Conservation (phyloP, 2,888 invertebrate species). For the Tinea trinotella region DNA sequence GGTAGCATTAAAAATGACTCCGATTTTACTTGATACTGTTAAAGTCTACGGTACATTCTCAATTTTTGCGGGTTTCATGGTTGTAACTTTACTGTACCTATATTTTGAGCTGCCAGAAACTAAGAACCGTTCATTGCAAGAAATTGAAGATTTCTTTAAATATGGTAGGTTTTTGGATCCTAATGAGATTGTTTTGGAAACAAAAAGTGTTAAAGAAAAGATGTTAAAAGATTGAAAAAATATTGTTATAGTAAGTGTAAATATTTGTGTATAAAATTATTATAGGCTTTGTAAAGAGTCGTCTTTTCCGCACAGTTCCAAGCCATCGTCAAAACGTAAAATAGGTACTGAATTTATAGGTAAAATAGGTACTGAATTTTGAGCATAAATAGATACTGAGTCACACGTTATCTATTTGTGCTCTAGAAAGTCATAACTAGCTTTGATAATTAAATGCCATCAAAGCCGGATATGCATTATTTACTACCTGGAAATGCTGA, state of each 20-base stretch:
- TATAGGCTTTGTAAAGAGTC: no score
- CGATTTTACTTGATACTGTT: constrained; percentile 32
- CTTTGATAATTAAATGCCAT: no score
- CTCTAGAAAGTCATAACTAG: no score
- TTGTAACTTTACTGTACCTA: constrained; percentile 24
- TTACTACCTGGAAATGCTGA: no score
- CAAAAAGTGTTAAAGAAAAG: background rate
- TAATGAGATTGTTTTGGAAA: background rate
- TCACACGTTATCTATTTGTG: no score
- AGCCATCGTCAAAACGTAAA: no score
- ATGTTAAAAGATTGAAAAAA: background rate
- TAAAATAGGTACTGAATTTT: no score
- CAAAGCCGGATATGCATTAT: no score
- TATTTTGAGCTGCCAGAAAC: constrained; percentile 34
- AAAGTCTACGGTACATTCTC: constrained; percentile 45
- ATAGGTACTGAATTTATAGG: no score
- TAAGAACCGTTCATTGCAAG: constrained; percentile 32
- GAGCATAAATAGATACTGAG: no score
- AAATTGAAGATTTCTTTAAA: constrained; percentile 34
- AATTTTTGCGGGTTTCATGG: constrained; percentile 24
- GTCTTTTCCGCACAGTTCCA: no score
- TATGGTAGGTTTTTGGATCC: constrained; percentile 19
- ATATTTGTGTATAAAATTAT: background rate
- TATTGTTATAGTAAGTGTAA: background rate
- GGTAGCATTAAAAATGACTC: constrained; percentile 36